phyloP scores from a whole-genome alignment of 1,140 invertebrate genomes.

The Patella vulgata region DNA sequence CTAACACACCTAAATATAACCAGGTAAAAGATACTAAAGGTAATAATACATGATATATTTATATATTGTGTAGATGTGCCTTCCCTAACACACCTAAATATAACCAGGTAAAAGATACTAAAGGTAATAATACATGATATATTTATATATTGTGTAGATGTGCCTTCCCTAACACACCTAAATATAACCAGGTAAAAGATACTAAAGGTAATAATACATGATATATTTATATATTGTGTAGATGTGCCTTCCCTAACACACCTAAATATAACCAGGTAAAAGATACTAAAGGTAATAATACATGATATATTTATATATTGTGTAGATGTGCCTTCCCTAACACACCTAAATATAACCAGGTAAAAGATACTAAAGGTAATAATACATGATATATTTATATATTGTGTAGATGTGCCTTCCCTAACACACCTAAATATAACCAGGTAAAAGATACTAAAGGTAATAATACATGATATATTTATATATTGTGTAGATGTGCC shows the following conservation, averaged over 20 bases:
- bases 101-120: constrained; percentile 77
- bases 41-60: constrained; percentile 1
- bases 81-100: constrained; percentile 89
- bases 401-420: constrained; percentile 82
- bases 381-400: constrained; percentile 17
- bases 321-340: constrained; percentile 86
- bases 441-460: constrained; percentile 79
- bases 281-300: too few species aligned
- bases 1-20: constrained; percentile 85
- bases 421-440: constrained; percentile 85
- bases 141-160: constrained; percentile 73
- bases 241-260: constrained; percentile 88
- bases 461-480: too few species aligned
- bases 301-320: constrained; percentile 39
- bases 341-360: constrained; percentile 85
- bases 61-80: constrained; percentile 77
- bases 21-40: constrained; percentile 79
- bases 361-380: too few species aligned
- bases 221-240: constrained; percentile 63
- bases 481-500: too few species aligned
- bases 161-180: constrained; percentile 89
- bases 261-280: constrained; percentile 83
- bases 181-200: constrained; percentile 79
- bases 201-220: too few species aligned
- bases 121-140: too few species aligned